Percentiles rank a stretch among this genome's conserved stretches.
These are phyloP conservation scores for Conistra vaccinii DNA, from an alignment of 2,888 invertebrate genomes.

Conservation along the genomic window DNA sequence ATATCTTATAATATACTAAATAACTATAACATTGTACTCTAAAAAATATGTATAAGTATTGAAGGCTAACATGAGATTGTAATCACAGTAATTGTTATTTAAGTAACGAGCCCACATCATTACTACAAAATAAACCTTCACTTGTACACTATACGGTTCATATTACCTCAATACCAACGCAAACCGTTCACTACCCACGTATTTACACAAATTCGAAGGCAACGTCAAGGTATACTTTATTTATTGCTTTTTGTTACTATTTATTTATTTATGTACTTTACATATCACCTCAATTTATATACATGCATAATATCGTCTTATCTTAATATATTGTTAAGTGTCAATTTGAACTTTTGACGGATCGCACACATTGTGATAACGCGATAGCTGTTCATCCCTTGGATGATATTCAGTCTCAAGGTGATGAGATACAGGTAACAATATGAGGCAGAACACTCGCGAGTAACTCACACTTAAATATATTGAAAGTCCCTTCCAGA, in stretches of 20 bases:
- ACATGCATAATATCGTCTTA: slow-evolving; percentile 77
- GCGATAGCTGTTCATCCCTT: slow-evolving; percentile 75
- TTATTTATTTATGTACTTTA: slow-evolving; percentile 86
- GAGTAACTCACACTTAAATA: slow-evolving; percentile 42
- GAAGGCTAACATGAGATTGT: slow-evolving; percentile 91
- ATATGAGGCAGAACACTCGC: slow-evolving; percentile 44
- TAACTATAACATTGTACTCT: slow-evolving; percentile 91
- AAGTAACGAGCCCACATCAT: slow-evolving; percentile 90
- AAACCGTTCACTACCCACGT: slow-evolving; percentile 81
- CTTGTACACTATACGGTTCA: slow-evolving; percentile 76
- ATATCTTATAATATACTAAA: slow-evolving; percentile 88
- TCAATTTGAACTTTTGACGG: slow-evolving; percentile 83
- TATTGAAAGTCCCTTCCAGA: slow-evolving; percentile 23
- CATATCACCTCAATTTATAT: slow-evolving; percentile 88
- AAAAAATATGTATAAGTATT: slow-evolving; percentile 91
- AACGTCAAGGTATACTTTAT: slow-evolving; percentile 91
- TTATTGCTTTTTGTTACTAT: slow-evolving; percentile 90
- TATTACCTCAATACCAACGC: slow-evolving; percentile 77
- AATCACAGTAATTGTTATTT: slow-evolving; percentile 90
- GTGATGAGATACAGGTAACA: slow-evolving; percentile 43
- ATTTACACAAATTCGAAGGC: slow-evolving; percentile 88
- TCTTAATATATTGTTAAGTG: slow-evolving; percentile 69
- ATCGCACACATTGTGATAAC: slow-evolving; percentile 69
- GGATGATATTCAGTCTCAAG: slow-evolving; percentile 85
- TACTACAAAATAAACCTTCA: slow-evolving; percentile 86